phyloP scores from a whole-genome alignment of 2,797 vertebrate genomes.

The Mormyrops attenuatus region DNA sequence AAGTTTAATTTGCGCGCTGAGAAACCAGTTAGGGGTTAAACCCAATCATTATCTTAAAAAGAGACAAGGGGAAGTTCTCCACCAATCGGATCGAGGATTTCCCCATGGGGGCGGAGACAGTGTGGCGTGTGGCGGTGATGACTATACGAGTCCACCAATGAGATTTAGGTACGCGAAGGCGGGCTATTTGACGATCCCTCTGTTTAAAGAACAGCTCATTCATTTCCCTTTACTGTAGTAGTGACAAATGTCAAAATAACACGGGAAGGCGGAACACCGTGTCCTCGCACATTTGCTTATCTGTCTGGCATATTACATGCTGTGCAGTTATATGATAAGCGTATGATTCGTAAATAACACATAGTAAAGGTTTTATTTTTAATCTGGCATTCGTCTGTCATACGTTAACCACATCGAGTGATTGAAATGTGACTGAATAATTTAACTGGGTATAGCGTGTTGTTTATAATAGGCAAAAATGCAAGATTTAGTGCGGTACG shows the following conservation, averaged over 20 bases:
- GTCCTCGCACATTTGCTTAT: conserved; percentile 6
- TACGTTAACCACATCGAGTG: background rate
- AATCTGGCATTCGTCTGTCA: background rate
- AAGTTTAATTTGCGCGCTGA: conserved; percentile 67
- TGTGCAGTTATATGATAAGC: background rate
- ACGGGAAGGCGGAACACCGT: background rate
- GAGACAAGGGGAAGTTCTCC: conserved; percentile 47
- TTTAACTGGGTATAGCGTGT: background rate
- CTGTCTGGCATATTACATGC: background rate
- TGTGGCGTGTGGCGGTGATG: conserved; percentile 55
- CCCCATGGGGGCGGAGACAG: conserved; percentile 50
- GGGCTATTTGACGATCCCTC: conserved; percentile 65
- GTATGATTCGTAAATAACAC: background rate
- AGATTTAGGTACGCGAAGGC: conserved; percentile 54
- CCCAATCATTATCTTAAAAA: conserved; percentile 49
- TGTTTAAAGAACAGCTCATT: conserved; percentile 56
- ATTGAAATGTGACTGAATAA: background rate
- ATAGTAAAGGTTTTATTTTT: background rate
- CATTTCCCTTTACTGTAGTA: conserved; percentile 30
- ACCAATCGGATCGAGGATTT: conserved; percentile 59
- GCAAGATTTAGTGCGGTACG: background rate
- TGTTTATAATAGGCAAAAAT: background rate
- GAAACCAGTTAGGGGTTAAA: conserved; percentile 40
- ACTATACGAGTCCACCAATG: conserved; percentile 56
- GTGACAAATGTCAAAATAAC: background rate